These are phyloP conservation scores for Gonioctena quinquepunctata DNA, from an alignment of 1,140 invertebrate species.

Conservation along the genomic window DNA sequence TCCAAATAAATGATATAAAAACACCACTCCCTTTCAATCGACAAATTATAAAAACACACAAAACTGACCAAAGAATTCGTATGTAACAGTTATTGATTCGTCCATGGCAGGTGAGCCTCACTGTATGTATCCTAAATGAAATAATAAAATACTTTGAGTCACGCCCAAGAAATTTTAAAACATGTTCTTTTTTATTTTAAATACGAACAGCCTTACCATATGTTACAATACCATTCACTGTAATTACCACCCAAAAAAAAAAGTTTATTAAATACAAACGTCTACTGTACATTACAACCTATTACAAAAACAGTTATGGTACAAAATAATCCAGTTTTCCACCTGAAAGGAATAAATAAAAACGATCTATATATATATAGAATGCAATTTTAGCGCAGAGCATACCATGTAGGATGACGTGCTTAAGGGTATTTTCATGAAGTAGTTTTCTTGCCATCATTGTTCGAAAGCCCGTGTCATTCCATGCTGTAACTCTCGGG, in stretches of 20 bases:
- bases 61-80: no score
- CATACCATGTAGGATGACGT: slow-evolving; percentile 4
- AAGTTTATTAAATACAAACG: slow-evolving; percentile 38
- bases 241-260: slow-evolving; percentile 18
- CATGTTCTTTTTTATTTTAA: slow-evolving; percentile 35
- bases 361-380: slow-evolving; percentile 32
- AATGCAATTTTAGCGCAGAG: slow-evolving; percentile 28
- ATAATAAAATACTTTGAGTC: slow-evolving; percentile 42
- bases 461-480: background rate
- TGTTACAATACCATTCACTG: slow-evolving; percentile 48
- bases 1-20: no score
- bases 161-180: slow-evolving; percentile 35
- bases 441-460: background rate
- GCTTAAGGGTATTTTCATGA: background rate
- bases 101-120: background rate
- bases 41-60: no score
- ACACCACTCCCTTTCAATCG: no score
- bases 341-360: slow-evolving; percentile 37
- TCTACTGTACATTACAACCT: slow-evolving; percentile 43
- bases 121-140: slow-evolving; percentile 22
- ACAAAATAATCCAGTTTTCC: slow-evolving; percentile 35
- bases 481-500: background rate
- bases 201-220: slow-evolving; percentile 49
- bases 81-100: no score
- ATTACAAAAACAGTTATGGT: slow-evolving; percentile 39